These are phyloP conservation scores for Propithecus coquereli DNA, from an alignment of 2,113 vertebrate genomes.

Conservation along the genomic window DNA sequence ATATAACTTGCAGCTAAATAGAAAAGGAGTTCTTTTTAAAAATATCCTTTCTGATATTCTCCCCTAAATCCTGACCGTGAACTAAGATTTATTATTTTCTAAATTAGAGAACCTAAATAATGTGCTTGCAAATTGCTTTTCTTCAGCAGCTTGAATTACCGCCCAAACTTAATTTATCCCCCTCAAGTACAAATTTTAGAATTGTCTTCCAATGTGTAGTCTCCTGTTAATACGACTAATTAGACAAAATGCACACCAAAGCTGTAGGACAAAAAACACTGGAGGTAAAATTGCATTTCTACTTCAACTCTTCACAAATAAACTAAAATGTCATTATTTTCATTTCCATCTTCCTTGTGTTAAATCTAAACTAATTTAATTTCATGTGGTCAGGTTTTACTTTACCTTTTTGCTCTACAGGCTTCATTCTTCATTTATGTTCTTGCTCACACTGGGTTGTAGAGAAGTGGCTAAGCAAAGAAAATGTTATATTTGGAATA, in stretches of 20 bases:
- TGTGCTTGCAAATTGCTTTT: conserved; percentile 46
- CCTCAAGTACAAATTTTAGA: conserved; percentile 28
- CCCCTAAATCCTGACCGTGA: background rate
- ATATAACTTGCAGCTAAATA: background rate
- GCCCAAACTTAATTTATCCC: conserved; percentile 43
- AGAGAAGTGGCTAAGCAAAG: background rate
- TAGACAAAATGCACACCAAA: conserved; percentile 29
- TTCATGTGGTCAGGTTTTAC: background rate
- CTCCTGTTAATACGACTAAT: conserved; percentile 52
- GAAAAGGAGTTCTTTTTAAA: background rate
- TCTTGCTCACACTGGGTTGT: background rate
- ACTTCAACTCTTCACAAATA: conserved; percentile 20
- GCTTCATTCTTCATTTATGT: background rate
- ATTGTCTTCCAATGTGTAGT: conserved; percentile 20
- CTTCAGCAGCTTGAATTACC: conserved; percentile 4
- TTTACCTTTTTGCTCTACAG: background rate
- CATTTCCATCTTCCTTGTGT: background rate
- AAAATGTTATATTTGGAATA: background rate
- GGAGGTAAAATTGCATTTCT: conserved; percentile 17
- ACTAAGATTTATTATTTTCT: conserved; percentile 34
- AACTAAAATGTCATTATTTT: conserved; percentile 33
- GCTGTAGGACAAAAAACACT: conserved; percentile 15
- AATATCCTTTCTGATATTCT: background rate
- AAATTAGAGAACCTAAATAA: conserved; percentile 40
- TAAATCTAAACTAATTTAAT: conserved; percentile 29